Base-by-base conservation (phyloP, 2,888 invertebrate species). In the Cerastis leucographa region DNA sequence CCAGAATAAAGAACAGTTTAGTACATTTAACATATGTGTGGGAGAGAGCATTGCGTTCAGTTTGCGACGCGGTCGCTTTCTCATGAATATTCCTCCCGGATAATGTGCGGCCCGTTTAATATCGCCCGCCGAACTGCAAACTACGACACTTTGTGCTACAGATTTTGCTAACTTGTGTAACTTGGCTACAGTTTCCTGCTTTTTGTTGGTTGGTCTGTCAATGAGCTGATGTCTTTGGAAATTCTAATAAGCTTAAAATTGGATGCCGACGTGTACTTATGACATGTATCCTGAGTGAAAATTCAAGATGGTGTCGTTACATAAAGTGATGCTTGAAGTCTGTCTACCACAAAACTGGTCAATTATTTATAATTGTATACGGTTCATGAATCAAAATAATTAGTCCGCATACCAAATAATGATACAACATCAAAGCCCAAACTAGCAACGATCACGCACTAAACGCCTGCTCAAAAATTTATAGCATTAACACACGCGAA, bases 81-180 rank as follows among this genome's bases (percentile, higher is more conserved):
- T 92, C 92, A 92, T 92, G 92, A 92, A 92, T 92, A 92, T 92
- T 92, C 91, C 76, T 80, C 8, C 25, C 59, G 85, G 87, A 87
- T 92, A 92, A 91, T 91, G 87, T 82, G 66, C 4, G 22, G 54
- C 78, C 76, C 85, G 90, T 88, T 90, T 91, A 92, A 92, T 91
- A 92, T 90, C 86, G 89, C 73, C 76, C 81, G 86, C 76, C 83
- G 74, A 85, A 87, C 83, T 84, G 82, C 83, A 84, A 80, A 83
- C 85, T 86, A 78, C 62, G 78, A 81, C 83, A 87, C 85, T 86
- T 87, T 87, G 86, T 71, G 81, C 68, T 85, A 82, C 85, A 85
- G 86, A 86, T 89, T 88, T 85, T 74, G 85, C 73, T 81, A 80
- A 85, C 83, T 86, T 82, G 76, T 77, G 75, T n/a, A 79, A 75